These are phyloP conservation scores for Rhincodon typus DNA, from an alignment of 2,797 vertebrate species.

Conservation along the genomic window DNA sequence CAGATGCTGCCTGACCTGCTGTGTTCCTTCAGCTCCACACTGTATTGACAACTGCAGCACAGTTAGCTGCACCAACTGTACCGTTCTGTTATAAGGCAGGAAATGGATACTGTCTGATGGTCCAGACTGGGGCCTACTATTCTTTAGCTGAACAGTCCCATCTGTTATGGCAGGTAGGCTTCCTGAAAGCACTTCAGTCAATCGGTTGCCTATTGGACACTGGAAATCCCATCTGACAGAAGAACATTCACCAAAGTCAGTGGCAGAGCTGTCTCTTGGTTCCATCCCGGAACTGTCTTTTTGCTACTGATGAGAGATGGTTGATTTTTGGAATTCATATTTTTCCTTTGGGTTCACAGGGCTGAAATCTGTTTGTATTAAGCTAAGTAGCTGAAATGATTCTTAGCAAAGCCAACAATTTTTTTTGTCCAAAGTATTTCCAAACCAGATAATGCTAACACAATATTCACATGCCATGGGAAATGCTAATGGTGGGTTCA, in stretches of 20 bases:
- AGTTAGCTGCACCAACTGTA: not conserved
- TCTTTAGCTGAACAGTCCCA: not conserved
- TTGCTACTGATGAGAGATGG: not conserved
- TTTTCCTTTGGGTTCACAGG: not conserved
- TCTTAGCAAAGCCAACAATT: not conserved
- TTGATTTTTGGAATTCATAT: not conserved
- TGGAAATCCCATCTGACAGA: not conserved
- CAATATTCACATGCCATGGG: not conserved
- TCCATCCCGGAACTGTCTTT: not conserved
- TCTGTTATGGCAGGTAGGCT: not conserved
- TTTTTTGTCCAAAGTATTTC: not conserved
- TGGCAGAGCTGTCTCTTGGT: not conserved
- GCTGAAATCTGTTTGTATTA: not conserved
- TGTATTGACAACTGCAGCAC: no score
- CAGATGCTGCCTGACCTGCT: no score
- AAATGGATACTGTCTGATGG: not conserved
- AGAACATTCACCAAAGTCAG: not conserved
- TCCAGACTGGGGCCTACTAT: not conserved
- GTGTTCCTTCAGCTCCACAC: no score
- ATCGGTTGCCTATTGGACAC: not conserved
- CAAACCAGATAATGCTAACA: not conserved
- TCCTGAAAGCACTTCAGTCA: not conserved
- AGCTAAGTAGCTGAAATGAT: not conserved
- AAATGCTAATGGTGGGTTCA: constrained; percentile 47
- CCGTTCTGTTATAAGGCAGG: not conserved